Base-by-base conservation (phyloP, 2,113 vertebrate genomes). In the Channa maculata region DNA sequence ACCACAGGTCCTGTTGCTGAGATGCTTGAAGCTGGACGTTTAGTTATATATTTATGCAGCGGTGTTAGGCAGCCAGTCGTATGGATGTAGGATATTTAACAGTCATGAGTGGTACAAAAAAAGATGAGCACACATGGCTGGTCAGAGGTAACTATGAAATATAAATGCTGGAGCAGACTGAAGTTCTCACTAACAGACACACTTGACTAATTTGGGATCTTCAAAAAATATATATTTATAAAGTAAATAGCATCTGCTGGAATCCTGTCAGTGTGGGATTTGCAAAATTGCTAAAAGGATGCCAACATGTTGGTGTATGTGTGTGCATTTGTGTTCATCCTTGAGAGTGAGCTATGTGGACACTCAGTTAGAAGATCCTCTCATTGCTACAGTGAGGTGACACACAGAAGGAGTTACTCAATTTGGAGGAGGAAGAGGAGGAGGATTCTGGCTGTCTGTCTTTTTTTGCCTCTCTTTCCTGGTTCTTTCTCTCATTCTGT, bases 11-110 rank as follows among this genome's bases (percentile, higher is more conserved):
- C 85, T 85, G 66, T 83, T 77, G 51, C 68, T 53, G 77, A 55
- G 49, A 74, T 36, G 67, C 70, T 80, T 80, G 68, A n/a, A 39
- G 52, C 65, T 62, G 37, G 51, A 80, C 52, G 9, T 83, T 38
- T 51, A 13, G 66, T 90, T 86, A 88, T 61, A 67, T 73, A 89
- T 80, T 65, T 69, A 44, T 50, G 75, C 14, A 44, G 52, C 12
- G 13, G 46, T 52, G 50, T 66, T 43, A 62, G 54, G 52, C 55
- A 60, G 65, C 34, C 51, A 69, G 70, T 66, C 34, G 5, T 73
- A 15, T 33, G 66, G 69, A 77, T 61, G 53, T 46, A 51, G 63
- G 76, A 68, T 78, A 63, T 87, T 77, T 88, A 76, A 53, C 65
- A 69, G 46, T 36, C 24, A 76, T 50, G 38, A 24, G 37, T 3